Evolutionary conservation across 2,797 vertebrate genomes (phyloP).

Genomic region (Crocodylus rhombifer): DNA sequence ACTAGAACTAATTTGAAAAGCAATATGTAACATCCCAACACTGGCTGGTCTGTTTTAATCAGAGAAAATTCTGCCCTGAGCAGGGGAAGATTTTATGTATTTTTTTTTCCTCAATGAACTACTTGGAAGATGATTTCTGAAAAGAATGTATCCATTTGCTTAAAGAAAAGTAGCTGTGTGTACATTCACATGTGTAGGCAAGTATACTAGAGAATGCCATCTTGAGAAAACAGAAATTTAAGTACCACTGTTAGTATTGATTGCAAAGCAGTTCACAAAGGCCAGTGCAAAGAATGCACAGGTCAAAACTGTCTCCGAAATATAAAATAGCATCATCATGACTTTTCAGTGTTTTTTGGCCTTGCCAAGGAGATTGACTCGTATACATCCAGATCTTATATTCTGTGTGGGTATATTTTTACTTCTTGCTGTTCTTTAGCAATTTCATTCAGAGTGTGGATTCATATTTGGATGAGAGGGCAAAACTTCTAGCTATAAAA

Average conservation of each 20-base stretch:
- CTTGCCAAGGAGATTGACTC: background rate
- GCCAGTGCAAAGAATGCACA: background rate
- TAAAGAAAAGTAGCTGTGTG: background rate
- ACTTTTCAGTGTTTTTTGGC: background rate
- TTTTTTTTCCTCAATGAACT: background rate
- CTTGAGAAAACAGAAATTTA: background rate
- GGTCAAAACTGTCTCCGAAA: background rate
- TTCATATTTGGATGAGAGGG: background rate
- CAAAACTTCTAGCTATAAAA: conserved; percentile 17
- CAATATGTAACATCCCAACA: background rate
- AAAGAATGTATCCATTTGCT: accelerated
- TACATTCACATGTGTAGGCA: background rate
- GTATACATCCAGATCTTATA: background rate
- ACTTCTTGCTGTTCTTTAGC: background rate
- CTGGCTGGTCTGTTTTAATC: no score
- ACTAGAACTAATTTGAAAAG: background rate
- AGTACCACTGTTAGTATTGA: background rate
- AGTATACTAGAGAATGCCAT: background rate
- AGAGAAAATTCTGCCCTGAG: no score
- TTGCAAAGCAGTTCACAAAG: background rate
- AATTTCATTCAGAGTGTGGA: background rate
- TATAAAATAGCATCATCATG: background rate
- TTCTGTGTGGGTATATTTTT: background rate
- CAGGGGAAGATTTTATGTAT: no score
- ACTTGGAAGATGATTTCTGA: background rate